Percentiles rank a stretch among this genome's conserved stretches.
Conservation (phyloP, 2,113 vertebrate genomes). For the Cephalopterus ornatus region DNA sequence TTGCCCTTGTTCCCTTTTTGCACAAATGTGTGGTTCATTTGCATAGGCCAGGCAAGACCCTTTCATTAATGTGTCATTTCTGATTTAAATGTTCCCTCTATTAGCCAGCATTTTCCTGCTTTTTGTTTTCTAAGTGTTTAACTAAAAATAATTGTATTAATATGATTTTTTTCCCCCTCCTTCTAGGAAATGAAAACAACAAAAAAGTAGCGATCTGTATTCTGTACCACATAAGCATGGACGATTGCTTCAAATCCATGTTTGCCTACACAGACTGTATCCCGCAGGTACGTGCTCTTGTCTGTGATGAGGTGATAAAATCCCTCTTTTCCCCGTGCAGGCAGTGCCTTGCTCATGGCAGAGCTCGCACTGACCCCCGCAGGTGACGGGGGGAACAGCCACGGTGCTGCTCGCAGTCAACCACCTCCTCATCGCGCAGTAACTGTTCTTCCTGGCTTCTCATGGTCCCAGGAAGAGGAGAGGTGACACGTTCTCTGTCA, state of each 20-base stretch:
- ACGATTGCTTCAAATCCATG: conserved; percentile 90
- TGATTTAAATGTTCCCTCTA: not conserved
- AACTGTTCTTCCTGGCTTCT: not conserved
- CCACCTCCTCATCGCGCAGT: not conserved
- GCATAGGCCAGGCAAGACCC: not conserved
- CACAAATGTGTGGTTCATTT: not conserved
- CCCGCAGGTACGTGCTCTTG: conserved; percentile 82
- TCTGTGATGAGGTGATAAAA: not conserved
- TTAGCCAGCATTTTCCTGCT: not conserved
- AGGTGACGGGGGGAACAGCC: not conserved
- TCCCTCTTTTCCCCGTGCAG: not conserved
- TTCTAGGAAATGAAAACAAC: conserved; percentile 90
- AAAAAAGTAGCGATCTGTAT: conserved; percentile 90
- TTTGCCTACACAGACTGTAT: conserved; percentile 93
- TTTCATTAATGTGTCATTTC: not conserved
- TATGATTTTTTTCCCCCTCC: not conserved
- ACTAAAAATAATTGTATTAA: not conserved
- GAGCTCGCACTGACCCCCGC: conserved; percentile 48
- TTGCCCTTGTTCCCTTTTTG: not conserved
- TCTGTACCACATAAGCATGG: conserved; percentile 94
- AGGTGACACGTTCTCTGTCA: not conserved
- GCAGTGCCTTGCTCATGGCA: not conserved
- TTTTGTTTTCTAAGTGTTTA: not conserved
- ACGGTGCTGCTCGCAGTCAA: not conserved
- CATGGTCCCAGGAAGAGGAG: not conserved